Evolutionary conservation across 2,113 vertebrate species (phyloP).

Genomic region (Sminthopsis crassicaudata): DNA sequence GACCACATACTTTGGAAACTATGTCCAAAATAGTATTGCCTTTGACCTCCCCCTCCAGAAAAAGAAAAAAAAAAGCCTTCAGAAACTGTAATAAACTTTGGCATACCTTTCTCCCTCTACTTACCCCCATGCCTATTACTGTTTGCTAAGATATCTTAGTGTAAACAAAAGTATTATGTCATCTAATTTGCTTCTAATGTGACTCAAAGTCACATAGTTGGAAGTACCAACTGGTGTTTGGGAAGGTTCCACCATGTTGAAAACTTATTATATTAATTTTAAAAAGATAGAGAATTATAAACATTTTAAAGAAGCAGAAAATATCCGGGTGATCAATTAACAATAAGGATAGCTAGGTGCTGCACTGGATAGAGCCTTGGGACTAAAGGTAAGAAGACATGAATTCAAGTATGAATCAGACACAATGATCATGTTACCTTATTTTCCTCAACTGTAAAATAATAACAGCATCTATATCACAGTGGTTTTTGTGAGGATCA

Average conservation of each 20-base stretch:
- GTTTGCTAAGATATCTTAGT: neutral
- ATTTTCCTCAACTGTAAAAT: neutral
- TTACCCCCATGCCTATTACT: neutral
- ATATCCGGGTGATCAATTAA: neutral
- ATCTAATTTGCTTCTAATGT: neutral
- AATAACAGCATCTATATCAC: neutral
- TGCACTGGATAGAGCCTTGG: neutral
- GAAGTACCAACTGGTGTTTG: neutral
- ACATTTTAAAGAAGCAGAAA: neutral
- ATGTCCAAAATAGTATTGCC: neutral
- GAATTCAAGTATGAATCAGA: neutral
- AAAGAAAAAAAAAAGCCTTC: neutral
- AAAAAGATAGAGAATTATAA: neutral
- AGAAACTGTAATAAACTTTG: neutral
- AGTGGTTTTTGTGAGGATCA: neutral
- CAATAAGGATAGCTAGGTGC: neutral
- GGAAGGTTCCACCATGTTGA: neutral
- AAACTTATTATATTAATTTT: conserved; percentile 16
- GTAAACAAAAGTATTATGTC: conserved; percentile 15
- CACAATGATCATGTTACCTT: neutral
- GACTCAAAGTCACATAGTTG: no score
- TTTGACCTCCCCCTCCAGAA: neutral
- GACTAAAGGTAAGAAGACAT: neutral
- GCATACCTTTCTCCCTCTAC: neutral
- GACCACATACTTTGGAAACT: neutral